Base-by-base conservation (phyloP, 2,113 vertebrate species). In the Paraplagusia blochii region DNA sequence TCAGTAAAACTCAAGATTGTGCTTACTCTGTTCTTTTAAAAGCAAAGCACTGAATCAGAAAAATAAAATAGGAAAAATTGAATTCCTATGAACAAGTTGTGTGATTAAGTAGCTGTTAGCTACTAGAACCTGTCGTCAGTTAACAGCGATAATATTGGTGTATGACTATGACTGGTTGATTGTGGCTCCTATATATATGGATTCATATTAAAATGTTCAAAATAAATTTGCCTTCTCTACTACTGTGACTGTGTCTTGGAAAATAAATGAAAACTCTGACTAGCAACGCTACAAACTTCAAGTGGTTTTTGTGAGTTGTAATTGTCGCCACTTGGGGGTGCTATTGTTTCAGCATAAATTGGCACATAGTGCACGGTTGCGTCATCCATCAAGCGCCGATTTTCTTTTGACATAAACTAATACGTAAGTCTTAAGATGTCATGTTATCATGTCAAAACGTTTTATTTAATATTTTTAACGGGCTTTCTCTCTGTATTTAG, bases 31-130 rank as follows among this genome's bases (percentile, higher is more conserved):
- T 78, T 57, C 5, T 65, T 38, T 54, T 22, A 38, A 42, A 67
- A 39, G 56, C 9, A 59, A 14, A 75, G 50, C 61, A 63, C 40
- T 59, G 36, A 53, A 78, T 69, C 22, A 68, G 19, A 56, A 17
- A 11, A 29, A 29, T 66, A 56, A 57, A n/a, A n/a, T n/a, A n/a
- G n/a, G n/a, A n/a, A 45, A 33, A 66, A 53, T 9, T 33, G 8
- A 22, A 29, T 29, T 29, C 22, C 22, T 29, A 29, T 29, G 6
- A 29, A 29, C 22, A 29, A 29, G 22, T 29, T 29, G 22, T 29
- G 22, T 29, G 22, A 29, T 29, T 29, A 29, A 29, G 2, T 4
- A 29, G 6, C 22, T 29, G 6, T 29, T 6, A 29, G 3, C 22
- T 4, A 6, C 22, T 29, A 6, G 22, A 29, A 29, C 22, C 2